phyloP scores from a whole-genome alignment of 2,797 vertebrate species.

The Mareca penelope region DNA sequence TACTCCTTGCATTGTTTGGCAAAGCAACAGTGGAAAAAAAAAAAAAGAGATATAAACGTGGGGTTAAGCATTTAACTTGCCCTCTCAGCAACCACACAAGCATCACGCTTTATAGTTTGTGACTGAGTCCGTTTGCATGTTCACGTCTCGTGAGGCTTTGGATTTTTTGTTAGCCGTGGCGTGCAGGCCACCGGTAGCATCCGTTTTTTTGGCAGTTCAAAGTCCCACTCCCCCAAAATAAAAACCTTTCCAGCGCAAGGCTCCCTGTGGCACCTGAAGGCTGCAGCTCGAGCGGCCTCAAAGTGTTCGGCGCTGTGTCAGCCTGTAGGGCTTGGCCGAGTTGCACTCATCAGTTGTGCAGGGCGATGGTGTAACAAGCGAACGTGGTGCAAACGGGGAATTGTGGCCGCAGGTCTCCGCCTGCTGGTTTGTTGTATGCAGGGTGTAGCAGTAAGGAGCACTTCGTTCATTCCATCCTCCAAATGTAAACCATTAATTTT shows the following conservation, averaged over 20 bases:
- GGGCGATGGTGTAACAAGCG: background rate
- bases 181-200: background rate
- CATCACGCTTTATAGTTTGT: background rate
- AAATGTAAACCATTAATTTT: conserved; percentile 41
- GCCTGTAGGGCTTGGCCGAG: background rate
- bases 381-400: background rate
- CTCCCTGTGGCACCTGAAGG: fast-evolving
- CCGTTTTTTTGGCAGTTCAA: background rate
- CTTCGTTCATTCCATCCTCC: conserved; percentile 17
- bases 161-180: background rate
- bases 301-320: background rate
- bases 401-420: background rate
- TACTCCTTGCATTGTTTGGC: background rate
- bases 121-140: background rate
- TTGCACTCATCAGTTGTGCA: background rate
- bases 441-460: conserved; percentile 1
- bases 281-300: background rate
- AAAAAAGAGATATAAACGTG: background rate
- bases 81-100: background rate
- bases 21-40: background rate
- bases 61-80: background rate
- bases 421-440: background rate
- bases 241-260: background rate
- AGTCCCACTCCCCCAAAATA: background rate
- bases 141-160: background rate